Base-by-base conservation (phyloP, 2,888 invertebrate genomes). In the Podotricha telesiphe region DNA sequence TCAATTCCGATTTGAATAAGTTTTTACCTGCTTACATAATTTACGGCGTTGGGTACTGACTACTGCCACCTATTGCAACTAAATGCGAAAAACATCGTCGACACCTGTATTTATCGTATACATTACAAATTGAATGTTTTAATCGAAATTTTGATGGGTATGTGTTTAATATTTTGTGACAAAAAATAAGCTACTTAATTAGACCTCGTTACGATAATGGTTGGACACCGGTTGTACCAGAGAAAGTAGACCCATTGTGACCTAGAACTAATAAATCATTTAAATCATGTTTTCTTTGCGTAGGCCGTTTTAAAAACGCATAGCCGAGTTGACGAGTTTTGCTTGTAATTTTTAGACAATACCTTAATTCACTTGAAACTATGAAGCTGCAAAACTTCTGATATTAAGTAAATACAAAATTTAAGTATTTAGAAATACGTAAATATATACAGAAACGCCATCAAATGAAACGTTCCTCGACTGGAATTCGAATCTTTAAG, bases 121-220 rank as follows among this genome's bases (percentile, higher is more conserved):
- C 0, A 45, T 50, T 51, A 22, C 42, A 67, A 67, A 42, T 45
- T 64, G 70, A 68, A 69, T n/a, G n/a, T n/a, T n/a, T n/a, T n/a
- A n/a, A n/a, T n/a, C 71, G 70, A 73, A 73, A 72, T 72, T 71
- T 69, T 67, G 74, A 74, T 69, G 74, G 53, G 70, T 68, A 68
- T 55, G 56, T 59, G 67, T 70, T 72, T 74, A 72, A 72, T 71
- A 71, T 61, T 55, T 58, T 69, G 69, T 72, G 72, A 76, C 76
- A 77, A 76, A 74, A 76, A 76, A 73, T 28, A 68, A 68, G 68
- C 70, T 71, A 63, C 72, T 76, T 77, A 77, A 77, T 77, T 76
- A 77, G 76, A 56, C 37, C 72, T 74, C 76, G 72, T 75, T 77
- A 73, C 72, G 68, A 66, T 69, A 70, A 71, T 62, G 51, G 15